Base-by-base conservation (phyloP, 2,888 invertebrate genomes). In the Alsophila aescularia region DNA sequence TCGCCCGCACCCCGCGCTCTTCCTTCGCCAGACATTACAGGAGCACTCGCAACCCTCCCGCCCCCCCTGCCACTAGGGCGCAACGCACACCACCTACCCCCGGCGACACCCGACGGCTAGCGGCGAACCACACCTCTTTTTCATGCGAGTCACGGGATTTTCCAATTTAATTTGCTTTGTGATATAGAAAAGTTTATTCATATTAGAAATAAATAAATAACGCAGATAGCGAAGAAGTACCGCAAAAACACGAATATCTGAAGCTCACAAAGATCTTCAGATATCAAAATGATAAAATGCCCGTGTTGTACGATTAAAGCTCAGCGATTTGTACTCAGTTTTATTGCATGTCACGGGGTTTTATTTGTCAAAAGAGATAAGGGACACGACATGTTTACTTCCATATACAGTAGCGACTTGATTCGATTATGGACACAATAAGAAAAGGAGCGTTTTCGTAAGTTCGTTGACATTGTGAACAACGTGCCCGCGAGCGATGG, bases 391-490 rank as follows among this genome's bases (percentile, higher is more conserved):
- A 70, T 79, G 79, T 79, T 83, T 77, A 80, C 82, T 83, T 69
- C 88, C 89, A 80, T 89, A 87, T 83, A 85, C 79, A 88, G 86
- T 73, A 77, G 81, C 67, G 77, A 72, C 78, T 80, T 83, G 82
- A 87, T 85, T 89, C 87, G 86, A 88, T 90, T 90, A 88, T 89
- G 90, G 89, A 69, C 83, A 88, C 86, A 89, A 87, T 89, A 83
- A 86, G 85, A 79, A 79, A 83, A 82, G 79, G 82, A 85, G 75
- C 82, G 83, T 90, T 90, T 91, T 90, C 71, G 90, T 83, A 81
- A 85, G 90, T 88, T 90, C 90, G 83, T 83, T 88, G 90, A 91
- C 90, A 85, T 74, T 72, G 79, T 80, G 81, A 85, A 87, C 87
- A 88, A 88, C 85, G 87, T 83, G 80, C 73, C 78, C 73, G 77